Conservation (phyloP, 2,797 vertebrate genomes). For the Premnoplex brunnescens region DNA sequence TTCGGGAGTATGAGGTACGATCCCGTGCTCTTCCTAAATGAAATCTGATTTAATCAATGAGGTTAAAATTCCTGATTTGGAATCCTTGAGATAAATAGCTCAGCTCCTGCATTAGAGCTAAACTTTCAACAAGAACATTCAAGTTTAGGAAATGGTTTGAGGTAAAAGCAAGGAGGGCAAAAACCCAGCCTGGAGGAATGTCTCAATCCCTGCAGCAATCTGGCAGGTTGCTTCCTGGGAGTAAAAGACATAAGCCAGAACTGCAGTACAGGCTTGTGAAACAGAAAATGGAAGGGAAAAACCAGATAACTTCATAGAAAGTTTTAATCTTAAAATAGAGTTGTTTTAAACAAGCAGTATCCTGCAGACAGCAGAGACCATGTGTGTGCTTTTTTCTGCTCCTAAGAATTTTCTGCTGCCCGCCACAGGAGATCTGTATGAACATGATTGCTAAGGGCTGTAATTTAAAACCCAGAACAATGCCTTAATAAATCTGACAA, state of each 20-base stretch:
- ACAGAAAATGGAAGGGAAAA: constrained; percentile 4
- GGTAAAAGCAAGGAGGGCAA: background rate
- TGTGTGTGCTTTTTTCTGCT: background rate
- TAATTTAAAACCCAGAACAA: constrained; percentile 46
- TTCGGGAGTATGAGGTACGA: background rate
- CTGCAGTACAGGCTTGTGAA: background rate
- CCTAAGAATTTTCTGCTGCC: background rate
- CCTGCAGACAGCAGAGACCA: background rate
- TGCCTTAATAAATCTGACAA: constrained; percentile 51
- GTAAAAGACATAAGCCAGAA: background rate
- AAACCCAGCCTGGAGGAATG: background rate
- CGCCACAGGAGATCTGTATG: background rate
- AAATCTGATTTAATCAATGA: background rate
- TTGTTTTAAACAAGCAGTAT: background rate
- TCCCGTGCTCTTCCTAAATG: background rate
- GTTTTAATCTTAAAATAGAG: background rate
- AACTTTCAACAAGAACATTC: background rate
- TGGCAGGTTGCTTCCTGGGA: constrained; percentile 5
- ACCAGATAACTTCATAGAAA: background rate
- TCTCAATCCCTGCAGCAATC: background rate
- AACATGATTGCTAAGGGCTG: background rate
- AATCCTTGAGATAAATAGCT: background rate
- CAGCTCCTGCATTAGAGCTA: background rate
- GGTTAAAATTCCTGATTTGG: constrained; percentile 25
- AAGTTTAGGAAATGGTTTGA: constrained; percentile 18